Conservation (phyloP, 2,113 vertebrate genomes). For the Cheirogaleus medius region DNA sequence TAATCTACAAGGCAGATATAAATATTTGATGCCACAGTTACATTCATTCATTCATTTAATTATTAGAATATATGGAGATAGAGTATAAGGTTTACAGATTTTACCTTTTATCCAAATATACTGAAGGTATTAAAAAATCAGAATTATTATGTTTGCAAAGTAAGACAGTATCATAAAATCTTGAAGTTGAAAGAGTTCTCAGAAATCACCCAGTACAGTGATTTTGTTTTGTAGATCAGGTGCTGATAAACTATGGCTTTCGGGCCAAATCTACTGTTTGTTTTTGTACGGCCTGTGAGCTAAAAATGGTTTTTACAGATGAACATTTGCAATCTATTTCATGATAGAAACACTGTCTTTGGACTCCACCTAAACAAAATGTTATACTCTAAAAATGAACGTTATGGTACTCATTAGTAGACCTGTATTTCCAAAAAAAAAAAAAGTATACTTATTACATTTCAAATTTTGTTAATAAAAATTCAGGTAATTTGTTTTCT, state of each 20-base stretch:
- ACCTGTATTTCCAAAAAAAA: neutral
- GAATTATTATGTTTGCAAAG: neutral
- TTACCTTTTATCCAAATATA: neutral
- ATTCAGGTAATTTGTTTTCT: neutral
- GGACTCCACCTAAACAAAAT: neutral
- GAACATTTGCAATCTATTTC: neutral
- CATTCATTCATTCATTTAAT: conserved; percentile 29
- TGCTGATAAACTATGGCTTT: neutral
- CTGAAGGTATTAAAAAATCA: neutral
- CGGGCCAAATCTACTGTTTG: neutral
- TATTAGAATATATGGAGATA: neutral
- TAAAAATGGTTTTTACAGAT: conserved; percentile 23
- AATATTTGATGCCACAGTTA: neutral
- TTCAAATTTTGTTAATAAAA: conserved; percentile 46
- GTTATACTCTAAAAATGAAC: neutral
- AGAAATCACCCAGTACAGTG: neutral
- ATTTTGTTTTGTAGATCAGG: conserved; percentile 26
- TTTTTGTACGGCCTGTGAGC: neutral
- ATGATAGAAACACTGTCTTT: neutral
- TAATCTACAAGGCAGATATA: conserved; percentile 38
- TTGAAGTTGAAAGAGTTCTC: neutral
- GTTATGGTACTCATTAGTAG: neutral
- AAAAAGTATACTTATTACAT: neutral
- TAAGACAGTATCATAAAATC: neutral
- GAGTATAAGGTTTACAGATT: neutral